These are phyloP conservation scores for Abrostola triplasia DNA, from an alignment of 2,888 invertebrate species.

Conservation along the genomic window DNA sequence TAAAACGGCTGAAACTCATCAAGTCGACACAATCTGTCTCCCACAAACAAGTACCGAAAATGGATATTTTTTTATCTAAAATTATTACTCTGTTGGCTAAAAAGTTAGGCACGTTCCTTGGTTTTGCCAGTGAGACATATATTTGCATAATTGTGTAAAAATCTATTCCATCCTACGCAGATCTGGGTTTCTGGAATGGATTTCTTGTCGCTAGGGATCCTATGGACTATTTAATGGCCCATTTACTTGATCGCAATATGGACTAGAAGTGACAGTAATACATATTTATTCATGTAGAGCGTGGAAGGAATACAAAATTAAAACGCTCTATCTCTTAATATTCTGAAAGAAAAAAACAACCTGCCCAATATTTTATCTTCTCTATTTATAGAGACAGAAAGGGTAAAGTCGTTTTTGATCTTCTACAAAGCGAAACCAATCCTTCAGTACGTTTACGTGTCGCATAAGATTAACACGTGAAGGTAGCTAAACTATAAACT, in stretches of 20 bases:
- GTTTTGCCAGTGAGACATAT: neutral
- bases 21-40: neutral
- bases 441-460: neutral
- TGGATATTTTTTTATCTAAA: neutral
- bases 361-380: neutral
- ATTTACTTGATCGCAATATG: neutral
- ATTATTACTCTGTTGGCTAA: neutral
- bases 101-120: neutral
- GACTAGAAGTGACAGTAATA: neutral
- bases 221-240: neutral
- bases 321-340: too few species aligned
- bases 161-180: neutral
- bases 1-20: neutral
- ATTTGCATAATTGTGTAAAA: constrained; percentile 1
- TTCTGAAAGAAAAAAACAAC: neutral
- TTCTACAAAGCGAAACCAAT: neutral
- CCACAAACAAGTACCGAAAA: neutral
- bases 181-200: neutral
- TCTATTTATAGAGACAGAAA: neutral
- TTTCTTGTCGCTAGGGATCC: neutral
- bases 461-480: neutral
- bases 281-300: neutral
- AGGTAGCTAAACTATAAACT: neutral
- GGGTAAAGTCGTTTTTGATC: neutral
- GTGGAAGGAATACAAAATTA: neutral